These are phyloP conservation scores for Sebastes reedi DNA, from an alignment of 2,797 vertebrate species.

Conservation along the genomic window DNA sequence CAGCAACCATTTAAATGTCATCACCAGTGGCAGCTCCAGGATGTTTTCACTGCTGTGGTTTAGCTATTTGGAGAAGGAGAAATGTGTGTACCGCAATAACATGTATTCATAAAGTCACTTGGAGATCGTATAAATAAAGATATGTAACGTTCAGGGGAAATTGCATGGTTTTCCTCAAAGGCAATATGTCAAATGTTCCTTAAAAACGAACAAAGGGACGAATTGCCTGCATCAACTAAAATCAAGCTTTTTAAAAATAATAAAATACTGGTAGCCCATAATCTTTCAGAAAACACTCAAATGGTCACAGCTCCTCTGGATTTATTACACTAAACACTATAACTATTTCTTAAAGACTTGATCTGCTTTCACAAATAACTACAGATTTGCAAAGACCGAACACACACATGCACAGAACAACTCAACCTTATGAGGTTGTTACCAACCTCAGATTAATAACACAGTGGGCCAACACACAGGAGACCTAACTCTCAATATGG, in stretches of 20 bases:
- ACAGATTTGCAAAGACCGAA: too few species aligned
- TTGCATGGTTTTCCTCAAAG: background rate
- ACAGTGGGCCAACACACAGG: too few species aligned
- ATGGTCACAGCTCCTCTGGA: background rate
- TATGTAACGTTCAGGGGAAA: background rate
- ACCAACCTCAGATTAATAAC: too few species aligned
- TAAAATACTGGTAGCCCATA: background rate
- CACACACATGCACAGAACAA: too few species aligned
- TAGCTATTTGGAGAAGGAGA: background rate
- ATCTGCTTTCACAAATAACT: fast-evolving
- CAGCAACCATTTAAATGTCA: background rate
- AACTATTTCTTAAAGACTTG: background rate
- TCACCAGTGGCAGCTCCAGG: background rate
- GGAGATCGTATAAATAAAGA: background rate
- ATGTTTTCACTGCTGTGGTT: background rate
- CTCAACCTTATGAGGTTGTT: too few species aligned
- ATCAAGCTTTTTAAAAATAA: background rate
- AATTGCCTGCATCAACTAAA: background rate
- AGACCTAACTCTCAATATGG: too few species aligned
- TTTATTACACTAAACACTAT: background rate
- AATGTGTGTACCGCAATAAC: background rate
- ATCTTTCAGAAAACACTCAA: background rate
- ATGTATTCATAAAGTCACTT: background rate
- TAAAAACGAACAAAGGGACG: background rate
- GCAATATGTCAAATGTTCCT: background rate